Evolutionary conservation across 2,888 invertebrate genomes (phyloP).

Genomic region (Clistopyga incitator): DNA sequence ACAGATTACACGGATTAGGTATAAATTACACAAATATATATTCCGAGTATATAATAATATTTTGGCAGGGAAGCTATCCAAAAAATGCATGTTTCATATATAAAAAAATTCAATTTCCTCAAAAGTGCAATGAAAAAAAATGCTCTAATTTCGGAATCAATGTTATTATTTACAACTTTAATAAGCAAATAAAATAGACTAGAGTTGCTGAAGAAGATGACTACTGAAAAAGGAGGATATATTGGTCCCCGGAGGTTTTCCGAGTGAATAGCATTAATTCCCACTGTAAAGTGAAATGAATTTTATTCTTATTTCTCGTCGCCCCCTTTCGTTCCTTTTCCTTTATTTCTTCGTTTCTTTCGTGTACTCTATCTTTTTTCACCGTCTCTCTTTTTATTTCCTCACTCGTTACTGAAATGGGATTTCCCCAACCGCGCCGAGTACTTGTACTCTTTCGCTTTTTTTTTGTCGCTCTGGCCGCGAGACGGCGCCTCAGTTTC

Average conservation of each 20-base stretch:
- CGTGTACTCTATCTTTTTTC: slow-evolving; percentile 9
- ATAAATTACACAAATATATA: no score
- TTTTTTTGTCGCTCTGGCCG: slow-evolving; percentile 35
- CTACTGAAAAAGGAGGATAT: slow-evolving; percentile 1
- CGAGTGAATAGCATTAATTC: slow-evolving; percentile 48
- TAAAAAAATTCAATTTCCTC: no score
- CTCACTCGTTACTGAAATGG: slow-evolving; percentile 62
- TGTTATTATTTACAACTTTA: no score
- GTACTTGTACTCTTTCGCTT: slow-evolving; percentile 51
- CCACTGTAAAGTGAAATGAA: slow-evolving; percentile 37
- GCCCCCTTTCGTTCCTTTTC: slow-evolving; percentile 22
- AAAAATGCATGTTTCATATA: no score
- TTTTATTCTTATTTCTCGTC: slow-evolving; percentile 29
- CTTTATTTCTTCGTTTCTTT: slow-evolving; percentile 12
- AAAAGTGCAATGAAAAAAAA: no score
- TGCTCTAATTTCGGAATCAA: no score
- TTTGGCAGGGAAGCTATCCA: no score
- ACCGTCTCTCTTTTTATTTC: slow-evolving; percentile 23
- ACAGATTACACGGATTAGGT: no score
- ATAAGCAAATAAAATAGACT: no score
- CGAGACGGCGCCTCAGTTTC: slow-evolving; percentile 38
- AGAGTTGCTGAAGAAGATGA: no score
- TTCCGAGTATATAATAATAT: no score
- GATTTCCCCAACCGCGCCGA: slow-evolving; percentile 60
- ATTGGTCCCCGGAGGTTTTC: slow-evolving; percentile 17